A percentile compares a stretch with the other conserved stretches of the same genome.
These are phyloP conservation scores for Bos javanicus DNA, from an alignment of 2,113 vertebrate genomes.

Conservation along the genomic window DNA sequence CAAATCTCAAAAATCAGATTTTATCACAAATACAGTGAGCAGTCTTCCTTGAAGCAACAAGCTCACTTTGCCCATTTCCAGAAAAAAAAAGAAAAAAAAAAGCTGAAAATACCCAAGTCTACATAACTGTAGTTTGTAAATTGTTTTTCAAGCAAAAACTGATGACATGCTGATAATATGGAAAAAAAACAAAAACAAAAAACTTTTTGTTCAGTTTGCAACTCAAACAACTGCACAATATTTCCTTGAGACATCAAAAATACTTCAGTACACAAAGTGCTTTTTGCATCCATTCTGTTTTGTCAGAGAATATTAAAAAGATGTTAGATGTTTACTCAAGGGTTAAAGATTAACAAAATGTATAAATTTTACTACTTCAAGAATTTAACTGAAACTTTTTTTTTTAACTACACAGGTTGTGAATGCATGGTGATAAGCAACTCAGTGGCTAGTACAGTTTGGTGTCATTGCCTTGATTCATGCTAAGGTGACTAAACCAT, in stretches of 20 bases:
- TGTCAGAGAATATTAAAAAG: background rate
- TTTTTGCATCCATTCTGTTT: background rate
- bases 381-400: background rate
- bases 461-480: background rate
- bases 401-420: background rate
- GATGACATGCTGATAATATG: background rate
- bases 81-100: background rate
- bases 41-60: background rate
- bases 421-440: background rate
- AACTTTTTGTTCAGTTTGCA: background rate
- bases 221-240: background rate
- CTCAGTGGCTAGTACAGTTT: rapidly evolving
- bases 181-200: background rate
- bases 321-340: background rate
- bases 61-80: background rate
- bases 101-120: background rate
- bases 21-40: background rate
- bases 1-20: background rate
- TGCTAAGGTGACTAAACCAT: background rate
- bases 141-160: background rate
- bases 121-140: background rate
- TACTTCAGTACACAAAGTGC: rapidly evolving
- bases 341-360: background rate
- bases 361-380: background rate
- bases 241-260: background rate